Base-by-base conservation (phyloP, 2,888 invertebrate genomes). In the Dioctria rufipes region DNA sequence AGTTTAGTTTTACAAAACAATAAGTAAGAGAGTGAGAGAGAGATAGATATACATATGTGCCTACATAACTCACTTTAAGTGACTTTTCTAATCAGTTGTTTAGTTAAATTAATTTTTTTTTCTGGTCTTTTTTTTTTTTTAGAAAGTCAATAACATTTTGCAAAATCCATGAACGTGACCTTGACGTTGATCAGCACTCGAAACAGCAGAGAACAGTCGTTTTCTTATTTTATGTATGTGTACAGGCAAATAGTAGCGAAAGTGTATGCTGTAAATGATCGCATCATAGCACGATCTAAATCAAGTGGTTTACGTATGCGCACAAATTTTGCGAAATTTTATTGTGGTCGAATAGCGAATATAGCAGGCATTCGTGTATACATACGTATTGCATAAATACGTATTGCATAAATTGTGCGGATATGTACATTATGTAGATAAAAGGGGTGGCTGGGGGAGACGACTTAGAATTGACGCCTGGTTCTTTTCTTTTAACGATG, bases 31-130 rank as follows among this genome's bases (percentile, higher is more conserved):
- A 25, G 61, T 42, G 37, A 43, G 63, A 61, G 11, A n/a, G 49
- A 42, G 73, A 73, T 25, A 25, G 42, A 73, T 37, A 40, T n/a
- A n/a, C n/a, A n/a, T 2, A 25, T 25, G 25, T 25, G 25, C 25
- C 25, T 25, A 25, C 25, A 25, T 25, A 73, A 58, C 58, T 73
- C 73, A 73, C 73, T 58, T 73, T 73, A 58, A 58, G 51, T 73
- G 73, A 73, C 61, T 77, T 77, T 77, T 63, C 77, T 77, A 63
- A 77, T 77, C 77, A 77, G 77, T 63, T 77, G 63, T 73, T 73
- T 61, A 77, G 77, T 46, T 63, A 39, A 9, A 13, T 13, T 25
- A 13, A 46, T n/a, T 37, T 60, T 73, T 73, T 73, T 25, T 25
- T 25, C 25, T 1, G 25, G 0, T 25, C 2, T 0, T 25, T 25